Evolutionary conservation across 35 echinoderm and acorn worm genomes (phyloP), one percentile per base, ranked within the genome.

Genomic region (Hemicentrotus pulcherrimus): DNA sequence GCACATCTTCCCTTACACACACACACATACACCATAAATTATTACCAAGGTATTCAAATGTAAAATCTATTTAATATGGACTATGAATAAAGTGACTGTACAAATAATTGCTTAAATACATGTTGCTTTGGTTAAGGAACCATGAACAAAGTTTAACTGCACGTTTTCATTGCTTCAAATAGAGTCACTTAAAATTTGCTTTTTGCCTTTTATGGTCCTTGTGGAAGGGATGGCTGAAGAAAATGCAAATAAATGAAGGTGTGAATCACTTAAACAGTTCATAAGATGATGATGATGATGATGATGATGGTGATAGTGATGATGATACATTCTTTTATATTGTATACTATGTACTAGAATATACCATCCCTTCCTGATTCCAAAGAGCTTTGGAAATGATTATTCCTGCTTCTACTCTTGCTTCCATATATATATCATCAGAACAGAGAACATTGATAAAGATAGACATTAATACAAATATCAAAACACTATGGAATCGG

Each of bases 41-140:
- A 78, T 78, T 78, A 78, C 65, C 24, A 78, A 78, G 65, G 65
- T 28, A 78, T 78, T 78, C 65, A n/a, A n/a, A 78, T 78, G 65
- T 78, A 78, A 78, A 78, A 78, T 78, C 65, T 28, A 78, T 78
- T 15, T 55, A 55, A 55, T 55, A 55, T 55, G 50, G 15, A 55
- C 65, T 78, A 28, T 78, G 65, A 78, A n/a, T 78, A n/a, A 78
- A n/a, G 65, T 78, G 65, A 78, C 65, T 78, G 19, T 22, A 78
- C 28, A 78, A 78, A 78, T 28, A n/a, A 78, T 78, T 78, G 50
- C 50, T 55, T 6, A n/a, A 78, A 22, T 78, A 78, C 65, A 78
- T 28, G 28, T 78, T 8, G 19, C 65, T 0, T 78, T n/a, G 4
- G 65, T 22, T 78, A 5, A 28, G 65, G 5, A 4, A 78, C 24